phyloP scores from a whole-genome alignment of 2,113 vertebrate species.

The Odobenus rosmarus region DNA sequence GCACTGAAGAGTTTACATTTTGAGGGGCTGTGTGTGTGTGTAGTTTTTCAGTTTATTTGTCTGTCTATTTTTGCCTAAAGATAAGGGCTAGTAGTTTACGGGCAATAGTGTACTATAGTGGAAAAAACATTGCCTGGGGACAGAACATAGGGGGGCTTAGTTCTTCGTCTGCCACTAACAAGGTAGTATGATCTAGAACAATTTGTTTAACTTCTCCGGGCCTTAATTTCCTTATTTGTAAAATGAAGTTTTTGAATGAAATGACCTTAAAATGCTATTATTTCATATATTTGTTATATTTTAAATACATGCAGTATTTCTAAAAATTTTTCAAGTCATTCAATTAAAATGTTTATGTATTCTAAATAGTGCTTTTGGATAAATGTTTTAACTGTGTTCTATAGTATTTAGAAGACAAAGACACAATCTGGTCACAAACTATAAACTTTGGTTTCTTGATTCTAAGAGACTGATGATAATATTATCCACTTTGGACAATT shows the following conservation, averaged over 20 bases:
- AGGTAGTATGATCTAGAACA: neutral
- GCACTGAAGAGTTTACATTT: neutral
- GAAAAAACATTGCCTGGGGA: neutral
- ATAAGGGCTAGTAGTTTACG: neutral
- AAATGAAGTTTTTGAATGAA: slow-evolving; percentile 40
- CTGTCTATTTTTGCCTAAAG: slow-evolving; percentile 30
- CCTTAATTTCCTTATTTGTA: slow-evolving; percentile 43
- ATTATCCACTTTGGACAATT: neutral
- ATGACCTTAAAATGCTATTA: slow-evolving; percentile 12
- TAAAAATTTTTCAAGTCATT: slow-evolving; percentile 26
- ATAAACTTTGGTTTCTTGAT: slow-evolving; percentile 38
- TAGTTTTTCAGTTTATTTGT: neutral
- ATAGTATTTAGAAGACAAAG: slow-evolving; percentile 25
- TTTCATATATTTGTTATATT: slow-evolving; percentile 46
- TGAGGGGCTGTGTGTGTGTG: neutral
- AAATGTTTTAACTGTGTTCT: slow-evolving; percentile 39
- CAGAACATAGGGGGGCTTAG: neutral
- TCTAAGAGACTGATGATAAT: slow-evolving; percentile 23
- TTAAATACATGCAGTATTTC: slow-evolving; percentile 27
- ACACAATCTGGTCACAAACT: neutral
- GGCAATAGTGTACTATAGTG: neutral
- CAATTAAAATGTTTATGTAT: slow-evolving; percentile 26
- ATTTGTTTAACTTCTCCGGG: slow-evolving; percentile 47
- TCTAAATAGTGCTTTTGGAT: slow-evolving; percentile 22
- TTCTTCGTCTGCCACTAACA: neutral